Percentiles rank a stretch among this genome's conserved stretches.
phyloP scores from a whole-genome alignment of 2,113 vertebrate genomes.

The Salvator merianae region DNA sequence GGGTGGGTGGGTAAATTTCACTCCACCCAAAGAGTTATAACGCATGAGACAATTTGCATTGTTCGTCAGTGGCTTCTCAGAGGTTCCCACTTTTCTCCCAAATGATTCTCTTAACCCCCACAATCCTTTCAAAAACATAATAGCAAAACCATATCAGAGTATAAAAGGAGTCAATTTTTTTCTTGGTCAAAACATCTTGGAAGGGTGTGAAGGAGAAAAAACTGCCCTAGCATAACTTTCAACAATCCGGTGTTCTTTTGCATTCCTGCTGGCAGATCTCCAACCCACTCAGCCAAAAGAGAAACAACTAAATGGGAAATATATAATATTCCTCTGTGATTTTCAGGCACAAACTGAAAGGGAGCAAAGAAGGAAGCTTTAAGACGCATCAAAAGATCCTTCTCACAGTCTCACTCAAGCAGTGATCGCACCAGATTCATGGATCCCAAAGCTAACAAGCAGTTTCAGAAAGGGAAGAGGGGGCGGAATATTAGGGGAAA shows the following conservation, averaged over 20 bases:
- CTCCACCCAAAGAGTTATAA: not conserved
- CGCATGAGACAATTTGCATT: not conserved
- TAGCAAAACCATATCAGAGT: not conserved
- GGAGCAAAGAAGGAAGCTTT: not conserved
- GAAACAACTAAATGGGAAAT: not conserved
- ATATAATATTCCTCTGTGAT: no score
- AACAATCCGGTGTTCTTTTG: not conserved
- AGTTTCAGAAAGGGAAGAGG: not conserved
- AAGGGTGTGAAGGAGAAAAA: not conserved
- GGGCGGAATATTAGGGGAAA: not conserved
- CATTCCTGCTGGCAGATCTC: not conserved
- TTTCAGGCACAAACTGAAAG: not conserved
- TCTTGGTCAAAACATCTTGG: not conserved
- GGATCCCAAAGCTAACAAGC: not conserved
- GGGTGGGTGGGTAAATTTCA: not conserved
- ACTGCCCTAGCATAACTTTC: not conserved
- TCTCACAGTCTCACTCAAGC: not conserved
- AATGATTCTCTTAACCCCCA: no score
- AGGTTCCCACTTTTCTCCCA: no score
- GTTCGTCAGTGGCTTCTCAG: not conserved
- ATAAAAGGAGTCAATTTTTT: not conserved
- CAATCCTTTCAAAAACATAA: no score
- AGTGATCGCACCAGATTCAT: not conserved
- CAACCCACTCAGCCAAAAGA: not conserved
- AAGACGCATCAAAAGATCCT: not conserved